Conservation (phyloP, 2,797 vertebrate genomes). For the Micropoecilia bifurca region DNA sequence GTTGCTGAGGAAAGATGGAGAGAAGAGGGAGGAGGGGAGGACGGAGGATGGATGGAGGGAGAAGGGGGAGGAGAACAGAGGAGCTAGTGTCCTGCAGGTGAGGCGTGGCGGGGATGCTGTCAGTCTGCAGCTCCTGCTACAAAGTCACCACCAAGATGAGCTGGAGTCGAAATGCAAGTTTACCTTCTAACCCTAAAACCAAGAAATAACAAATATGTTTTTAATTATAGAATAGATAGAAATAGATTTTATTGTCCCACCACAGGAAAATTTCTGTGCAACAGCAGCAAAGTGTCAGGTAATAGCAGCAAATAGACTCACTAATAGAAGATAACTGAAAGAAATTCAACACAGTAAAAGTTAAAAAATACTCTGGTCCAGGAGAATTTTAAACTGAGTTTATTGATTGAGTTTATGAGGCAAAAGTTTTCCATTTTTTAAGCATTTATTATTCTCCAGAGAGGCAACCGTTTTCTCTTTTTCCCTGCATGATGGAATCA, state of each 20-base stretch:
- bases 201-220: neutral
- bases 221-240: neutral
- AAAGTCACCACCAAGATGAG: neutral
- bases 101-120: slow-evolving; percentile 19
- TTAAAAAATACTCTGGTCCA: too few species aligned
- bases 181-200: neutral
- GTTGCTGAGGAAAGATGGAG: slow-evolving; percentile 64
- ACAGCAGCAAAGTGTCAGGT: too few species aligned
- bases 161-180: too few species aligned
- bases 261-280: too few species aligned
- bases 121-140: neutral
- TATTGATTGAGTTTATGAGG: neutral
- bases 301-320: too few species aligned
- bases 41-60: neutral
- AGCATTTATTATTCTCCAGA: slow-evolving; percentile 36
- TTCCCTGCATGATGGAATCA: slow-evolving; percentile 2
- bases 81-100: slow-evolving; percentile 31
- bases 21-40: neutral
- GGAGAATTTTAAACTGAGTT: too few species aligned
- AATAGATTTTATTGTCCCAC: too few species aligned
- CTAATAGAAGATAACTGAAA: too few species aligned
- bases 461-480: slow-evolving; percentile 11
- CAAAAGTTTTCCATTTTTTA: neutral
- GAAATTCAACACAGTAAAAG: too few species aligned
- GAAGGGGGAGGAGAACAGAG: neutral